Base-by-base conservation (phyloP, 1,140 invertebrate genomes). In the Parasteatoda tepidariorum region DNA sequence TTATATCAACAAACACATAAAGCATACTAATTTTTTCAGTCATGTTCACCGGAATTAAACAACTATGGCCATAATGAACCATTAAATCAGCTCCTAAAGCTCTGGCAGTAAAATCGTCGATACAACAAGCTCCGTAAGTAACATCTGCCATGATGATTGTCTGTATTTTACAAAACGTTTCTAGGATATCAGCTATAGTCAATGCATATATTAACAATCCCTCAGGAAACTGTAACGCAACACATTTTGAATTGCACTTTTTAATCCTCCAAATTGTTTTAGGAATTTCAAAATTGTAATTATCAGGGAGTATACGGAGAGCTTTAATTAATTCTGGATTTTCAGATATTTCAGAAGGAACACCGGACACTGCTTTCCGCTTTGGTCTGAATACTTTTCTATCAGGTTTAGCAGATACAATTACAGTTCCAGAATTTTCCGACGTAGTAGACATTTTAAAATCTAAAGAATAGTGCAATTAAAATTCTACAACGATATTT, bases 241-340 rank as follows among this genome's bases (percentile, higher is more conserved):
- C 97, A 88, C 93, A 92, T 90, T 96, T 97, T 0, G 95, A 93
- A 84, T 93, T 92, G 28, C 92, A 90, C 88, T 95, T 93, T 84
- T 92, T 91, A 84, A 99, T 97, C 87, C 96, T 93, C 98, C 98
- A 99, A 88, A 99, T 94, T 0, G 98, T 99, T 90, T 99, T 99
- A 59, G 95, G 95, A 86, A 99, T 93, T 92, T 99, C 98, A 90
- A 99, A 99, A 90, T 98, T 99, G 88, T 99, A 99, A 91, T 99
- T 99, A 18, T 91, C 88, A 9, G 98, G 98, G 64, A 99, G 90
- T 11, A 86, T 41, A 28, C 57, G 86, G 11, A 90, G 93, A 4
- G 95, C 94, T 87, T 91, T 89, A 86, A 94, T 92, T 57, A 98
- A 88, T 84, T 93, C 86, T 9, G 93, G 91, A 92, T 98, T 92